Percentiles rank a stretch among this genome's conserved stretches.
These are phyloP conservation scores for Liopterus haemorrhoidalis DNA, from an alignment of 2,888 invertebrate species.

Conservation along the genomic window DNA sequence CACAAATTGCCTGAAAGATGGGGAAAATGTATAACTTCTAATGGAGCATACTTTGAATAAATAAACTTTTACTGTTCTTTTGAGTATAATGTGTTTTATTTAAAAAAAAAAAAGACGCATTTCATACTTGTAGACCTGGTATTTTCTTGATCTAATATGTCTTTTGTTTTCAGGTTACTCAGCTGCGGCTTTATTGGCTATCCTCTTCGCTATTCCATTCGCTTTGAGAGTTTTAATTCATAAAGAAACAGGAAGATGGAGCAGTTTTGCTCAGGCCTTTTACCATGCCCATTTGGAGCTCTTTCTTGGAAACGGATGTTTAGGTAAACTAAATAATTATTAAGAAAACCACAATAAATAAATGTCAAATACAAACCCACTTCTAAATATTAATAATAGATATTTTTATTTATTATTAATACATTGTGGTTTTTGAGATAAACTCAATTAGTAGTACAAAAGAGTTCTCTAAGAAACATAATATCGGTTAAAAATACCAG, in stretches of 20 bases:
- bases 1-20: too few relatives aligned
- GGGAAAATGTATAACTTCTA: too few relatives aligned
- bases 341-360: too few relatives aligned
- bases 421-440: not conserved
- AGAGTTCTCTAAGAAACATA: not conserved
- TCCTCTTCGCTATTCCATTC: slow-evolving; percentile 64
- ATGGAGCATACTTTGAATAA: too few relatives aligned
- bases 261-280: slow-evolving; percentile 57
- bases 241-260: slow-evolving; percentile 61
- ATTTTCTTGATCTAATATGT: too few relatives aligned
- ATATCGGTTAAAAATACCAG: not conserved
- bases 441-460: not conserved
- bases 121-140: too few relatives aligned
- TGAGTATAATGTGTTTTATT: too few relatives aligned
- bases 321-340: slow-evolving; percentile 46
- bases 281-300: slow-evolving; percentile 66
- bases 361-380: too few relatives aligned
- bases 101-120: too few relatives aligned
- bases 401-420: not conserved
- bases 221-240: slow-evolving; percentile 60
- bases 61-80: too few relatives aligned
- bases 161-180: slow-evolving; percentile 58
- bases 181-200: slow-evolving; percentile 68
- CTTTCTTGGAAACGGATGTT: slow-evolving; percentile 64
- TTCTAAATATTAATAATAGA: too few relatives aligned